phyloP scores from a whole-genome alignment of 1,140 invertebrate species.

The Hycleus cichorii region DNA sequence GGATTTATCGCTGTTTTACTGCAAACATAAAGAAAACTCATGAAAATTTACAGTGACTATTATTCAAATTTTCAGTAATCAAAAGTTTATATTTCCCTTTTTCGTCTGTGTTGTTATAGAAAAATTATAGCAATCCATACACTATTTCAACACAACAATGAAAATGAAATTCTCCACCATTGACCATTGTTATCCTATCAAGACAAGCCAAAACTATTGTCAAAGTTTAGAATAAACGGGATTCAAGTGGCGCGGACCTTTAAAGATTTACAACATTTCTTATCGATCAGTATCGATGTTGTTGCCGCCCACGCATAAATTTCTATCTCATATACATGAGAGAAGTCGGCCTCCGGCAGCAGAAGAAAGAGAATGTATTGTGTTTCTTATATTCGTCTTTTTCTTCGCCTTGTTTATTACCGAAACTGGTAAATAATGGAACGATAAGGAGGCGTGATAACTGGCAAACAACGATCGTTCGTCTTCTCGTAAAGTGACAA shows the following conservation, averaged over 20 bases:
- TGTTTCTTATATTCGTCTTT: conserved; percentile 14
- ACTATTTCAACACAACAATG: conserved; percentile 4
- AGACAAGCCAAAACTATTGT: conserved; percentile 7
- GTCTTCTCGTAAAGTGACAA: conserved; percentile 14
- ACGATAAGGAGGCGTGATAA: conserved; percentile 20
- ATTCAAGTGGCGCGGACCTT: conserved; percentile 13
- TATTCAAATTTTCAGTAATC: not conserved
- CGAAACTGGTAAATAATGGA: conserved; percentile 21
- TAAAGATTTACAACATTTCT: conserved; percentile 17
- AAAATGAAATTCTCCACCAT: not conserved
- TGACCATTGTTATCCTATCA: conserved; percentile 15
- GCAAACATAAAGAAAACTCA: not conserved
- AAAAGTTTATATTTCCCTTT: not conserved
- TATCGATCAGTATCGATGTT: conserved; percentile 20
- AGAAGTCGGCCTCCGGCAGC: conserved; percentile 15
- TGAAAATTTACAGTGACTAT: not conserved
- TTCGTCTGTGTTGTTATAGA: not conserved
- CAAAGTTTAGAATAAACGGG: conserved; percentile 3
- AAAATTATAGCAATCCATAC: not conserved
- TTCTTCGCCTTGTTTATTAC: too few species aligned
- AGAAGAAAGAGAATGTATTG: conserved; percentile 13
- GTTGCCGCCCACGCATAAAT: conserved; percentile 19
- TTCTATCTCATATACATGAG: not conserved
- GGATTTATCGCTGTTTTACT: not conserved
- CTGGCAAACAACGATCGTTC: conserved; percentile 8